Base-by-base conservation (phyloP, 2,888 invertebrate species). In the Zygothrica quintamaculata region DNA sequence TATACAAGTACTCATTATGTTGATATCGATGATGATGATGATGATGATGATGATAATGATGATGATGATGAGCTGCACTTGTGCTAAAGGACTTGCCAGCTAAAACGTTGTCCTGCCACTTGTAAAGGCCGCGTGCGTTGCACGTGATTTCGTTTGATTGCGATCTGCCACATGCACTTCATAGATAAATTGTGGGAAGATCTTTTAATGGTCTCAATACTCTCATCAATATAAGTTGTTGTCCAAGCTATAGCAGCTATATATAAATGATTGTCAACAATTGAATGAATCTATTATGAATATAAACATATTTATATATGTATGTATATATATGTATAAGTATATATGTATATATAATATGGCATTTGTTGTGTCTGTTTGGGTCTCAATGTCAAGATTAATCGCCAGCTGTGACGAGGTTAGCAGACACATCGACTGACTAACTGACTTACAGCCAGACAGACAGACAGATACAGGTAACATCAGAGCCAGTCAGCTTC, bases 381-480 rank as follows among this genome's bases (percentile, higher is more conserved):
- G 47, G 18, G 55, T 67, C 75, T 77, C 88, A 86, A 88, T 88
- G 88, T 88, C 86, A 86, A 86, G 85, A 84, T 84, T 82, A 77
- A 84, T 86, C 85, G 75, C 78, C 88, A 87, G 78, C 85, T 84
- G 87, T 72, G 82, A 69, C 72, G 81, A 86, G 87, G 81, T 75
- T 77, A 66, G 70, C 62, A 51, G 74, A 59, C 77, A 43, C 53
- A 65, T 56, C 51, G 55, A 56, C 61, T 39, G 50, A 52, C 48
- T 29, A 36, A 47, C 46, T 44, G 58, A 7, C 51, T 34, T 62
- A 50, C 46, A 51, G 62, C 46, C 74, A 25, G 50, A 39, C 57
- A 55, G 47, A 44, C 53, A 22, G 51, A 44, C 46, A 39, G 59
- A 55, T 42, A 39, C 52, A 65, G 51, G 44, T 58, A 80, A 66